These are phyloP conservation scores for Lanius collurio DNA, from an alignment of 2,113 vertebrate species.

Conservation along the genomic window DNA sequence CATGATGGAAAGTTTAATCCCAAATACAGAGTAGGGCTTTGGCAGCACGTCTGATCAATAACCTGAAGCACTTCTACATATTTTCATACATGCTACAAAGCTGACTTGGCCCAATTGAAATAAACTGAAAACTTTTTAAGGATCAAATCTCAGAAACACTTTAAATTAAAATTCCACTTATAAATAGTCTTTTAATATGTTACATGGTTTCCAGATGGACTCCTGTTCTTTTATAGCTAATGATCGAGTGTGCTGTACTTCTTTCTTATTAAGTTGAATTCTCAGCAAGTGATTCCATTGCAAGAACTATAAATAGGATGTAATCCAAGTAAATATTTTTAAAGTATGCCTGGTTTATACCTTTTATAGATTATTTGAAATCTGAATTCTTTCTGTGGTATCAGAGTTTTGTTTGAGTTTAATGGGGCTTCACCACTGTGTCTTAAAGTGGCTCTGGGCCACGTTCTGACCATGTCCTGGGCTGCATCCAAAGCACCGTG, in stretches of 20 bases:
- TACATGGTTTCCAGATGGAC: constrained; percentile 70
- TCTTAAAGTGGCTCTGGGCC: neutral
- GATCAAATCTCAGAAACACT: constrained; percentile 49
- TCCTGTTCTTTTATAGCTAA: constrained; percentile 58
- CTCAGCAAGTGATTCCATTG: constrained; percentile 39
- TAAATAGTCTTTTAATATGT: constrained; percentile 57
- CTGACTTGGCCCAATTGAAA: constrained; percentile 22
- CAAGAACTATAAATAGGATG: constrained; percentile 49
- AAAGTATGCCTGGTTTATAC: neutral
- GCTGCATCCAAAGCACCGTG: accelerated
- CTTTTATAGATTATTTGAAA: neutral
- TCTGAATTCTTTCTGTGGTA: neutral
- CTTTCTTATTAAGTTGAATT: constrained; percentile 43
- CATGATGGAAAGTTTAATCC: neutral
- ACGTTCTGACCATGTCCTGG: neutral
- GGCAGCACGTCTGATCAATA: neutral
- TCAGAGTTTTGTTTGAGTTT: neutral
- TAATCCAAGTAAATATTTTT: constrained; percentile 29
- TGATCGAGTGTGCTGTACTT: neutral
- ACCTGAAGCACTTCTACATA: neutral
- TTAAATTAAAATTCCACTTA: constrained; percentile 52
- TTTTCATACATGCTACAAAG: constrained; percentile 9
- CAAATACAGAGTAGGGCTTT: neutral
- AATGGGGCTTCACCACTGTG: neutral
- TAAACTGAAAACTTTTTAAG: neutral